These are phyloP conservation scores for Drosophila dives DNA, from an alignment of 2,888 invertebrate genomes.

Conservation along the genomic window DNA sequence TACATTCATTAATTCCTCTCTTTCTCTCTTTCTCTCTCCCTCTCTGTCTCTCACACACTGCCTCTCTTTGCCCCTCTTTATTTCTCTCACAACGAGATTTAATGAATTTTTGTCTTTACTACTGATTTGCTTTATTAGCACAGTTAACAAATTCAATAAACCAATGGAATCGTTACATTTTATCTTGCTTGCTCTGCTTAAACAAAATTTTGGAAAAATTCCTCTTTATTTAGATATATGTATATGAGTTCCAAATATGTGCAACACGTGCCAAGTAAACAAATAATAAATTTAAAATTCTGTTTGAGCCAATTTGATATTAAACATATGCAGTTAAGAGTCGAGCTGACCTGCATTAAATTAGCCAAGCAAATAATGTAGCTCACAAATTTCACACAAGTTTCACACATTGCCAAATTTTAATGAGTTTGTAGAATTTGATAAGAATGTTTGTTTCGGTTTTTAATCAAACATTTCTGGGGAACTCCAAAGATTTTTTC, in stretches of 20 bases:
- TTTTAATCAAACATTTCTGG: background rate
- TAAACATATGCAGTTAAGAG: conserved; percentile 3
- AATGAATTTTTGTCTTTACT: background rate
- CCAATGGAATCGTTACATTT: background rate
- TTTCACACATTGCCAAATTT: background rate
- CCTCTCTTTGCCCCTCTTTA: too few relatives aligned
- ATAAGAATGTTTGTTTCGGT: conserved; percentile 1
- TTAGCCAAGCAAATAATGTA: conserved; percentile 7
- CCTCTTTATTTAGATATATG: background rate
- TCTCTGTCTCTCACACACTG: background rate
- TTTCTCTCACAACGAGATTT: background rate
- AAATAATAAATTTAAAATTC: conserved; percentile 11
- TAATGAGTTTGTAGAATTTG: background rate
- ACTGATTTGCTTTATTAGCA: background rate
- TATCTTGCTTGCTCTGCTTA: too few relatives aligned
- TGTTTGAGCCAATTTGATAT: conserved; percentile 2
- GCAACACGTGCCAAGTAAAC: conserved; percentile 23
- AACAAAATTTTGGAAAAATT: background rate
- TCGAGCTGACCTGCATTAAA: conserved; percentile 2
- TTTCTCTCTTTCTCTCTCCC: background rate
- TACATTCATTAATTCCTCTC: background rate
- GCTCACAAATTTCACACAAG: too few relatives aligned
- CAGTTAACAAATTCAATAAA: background rate
- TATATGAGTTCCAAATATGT: conserved; percentile 15
- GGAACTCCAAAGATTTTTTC: background rate